These are phyloP conservation scores for Sphenopsis melanotis DNA, from an alignment of 2,797 vertebrate genomes.

Conservation along the genomic window DNA sequence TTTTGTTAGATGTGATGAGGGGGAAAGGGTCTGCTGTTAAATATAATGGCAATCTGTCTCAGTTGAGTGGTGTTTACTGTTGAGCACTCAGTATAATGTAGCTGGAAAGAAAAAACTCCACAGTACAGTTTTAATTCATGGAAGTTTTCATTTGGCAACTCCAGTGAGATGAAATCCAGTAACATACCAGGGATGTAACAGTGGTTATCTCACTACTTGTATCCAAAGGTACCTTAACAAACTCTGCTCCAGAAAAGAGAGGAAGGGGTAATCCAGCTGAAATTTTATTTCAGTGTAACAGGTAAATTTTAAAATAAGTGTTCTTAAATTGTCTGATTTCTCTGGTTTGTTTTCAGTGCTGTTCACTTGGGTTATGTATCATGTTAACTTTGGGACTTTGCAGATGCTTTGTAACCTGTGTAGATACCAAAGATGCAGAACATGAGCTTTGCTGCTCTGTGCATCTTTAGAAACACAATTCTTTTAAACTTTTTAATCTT, in stretches of 20 bases:
- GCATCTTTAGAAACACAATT: not conserved
- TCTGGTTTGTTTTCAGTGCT: not conserved
- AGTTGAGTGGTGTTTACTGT: not conserved
- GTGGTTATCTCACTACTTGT: not conserved
- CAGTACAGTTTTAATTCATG: not conserved
- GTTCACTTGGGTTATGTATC: not conserved
- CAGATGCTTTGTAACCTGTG: not conserved
- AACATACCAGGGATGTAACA: not conserved
- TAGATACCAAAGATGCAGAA: not conserved
- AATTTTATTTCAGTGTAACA: not conserved
- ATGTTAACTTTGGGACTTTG: not conserved
- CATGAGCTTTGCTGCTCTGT: not conserved
- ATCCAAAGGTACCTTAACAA: not conserved
- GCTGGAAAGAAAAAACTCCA: not conserved
- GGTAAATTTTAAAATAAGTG: not conserved
- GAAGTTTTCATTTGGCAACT: not conserved
- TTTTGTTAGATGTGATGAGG: not conserved
- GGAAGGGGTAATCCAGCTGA: not conserved
- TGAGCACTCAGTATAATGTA: not conserved
- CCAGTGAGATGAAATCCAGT: not conserved
- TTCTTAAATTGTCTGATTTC: not conserved
- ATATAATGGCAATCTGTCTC: not conserved
- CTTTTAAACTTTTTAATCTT: not conserved
- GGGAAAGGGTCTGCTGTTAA: not conserved
- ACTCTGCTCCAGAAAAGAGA: not conserved